phyloP scores from a whole-genome alignment of 1,140 invertebrate genomes.

The Ips typographus region DNA sequence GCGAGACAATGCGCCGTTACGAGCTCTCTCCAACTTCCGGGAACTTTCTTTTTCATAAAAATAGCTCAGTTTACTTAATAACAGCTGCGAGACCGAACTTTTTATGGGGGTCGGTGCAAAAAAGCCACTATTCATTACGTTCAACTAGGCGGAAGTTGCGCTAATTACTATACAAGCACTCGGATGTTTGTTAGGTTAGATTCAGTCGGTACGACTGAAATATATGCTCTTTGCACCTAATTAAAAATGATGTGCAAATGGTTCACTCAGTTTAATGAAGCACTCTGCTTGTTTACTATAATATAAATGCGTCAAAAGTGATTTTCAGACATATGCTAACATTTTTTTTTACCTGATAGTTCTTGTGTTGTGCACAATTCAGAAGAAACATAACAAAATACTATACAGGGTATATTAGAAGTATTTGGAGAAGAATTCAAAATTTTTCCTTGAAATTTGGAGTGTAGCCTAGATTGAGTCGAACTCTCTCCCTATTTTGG shows the following conservation, averaged over 20 bases:
- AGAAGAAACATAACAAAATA: no score
- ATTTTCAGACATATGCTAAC: no score
- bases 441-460: no score
- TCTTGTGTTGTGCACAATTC: no score
- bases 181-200: not conserved
- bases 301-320: no score
- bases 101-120: not conserved
- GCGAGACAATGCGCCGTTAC: not conserved
- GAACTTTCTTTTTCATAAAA: constrained; percentile 1
- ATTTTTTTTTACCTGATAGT: no score
- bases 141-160: not conserved
- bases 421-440: no score
- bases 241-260: not conserved
- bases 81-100: not conserved
- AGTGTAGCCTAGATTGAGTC: no score
- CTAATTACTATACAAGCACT: not conserved
- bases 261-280: not conserved
- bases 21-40: not conserved
- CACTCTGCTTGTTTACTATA: not conserved
- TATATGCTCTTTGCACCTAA: not conserved
- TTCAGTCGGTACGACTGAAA: no score
- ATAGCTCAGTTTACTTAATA: not conserved
- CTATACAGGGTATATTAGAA: no score
- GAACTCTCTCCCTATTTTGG: no score
- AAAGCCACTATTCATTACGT: not conserved